These are phyloP conservation scores for Chromoteleia sp. DNA, from an alignment of 2,888 invertebrate species.

Conservation along the genomic window DNA sequence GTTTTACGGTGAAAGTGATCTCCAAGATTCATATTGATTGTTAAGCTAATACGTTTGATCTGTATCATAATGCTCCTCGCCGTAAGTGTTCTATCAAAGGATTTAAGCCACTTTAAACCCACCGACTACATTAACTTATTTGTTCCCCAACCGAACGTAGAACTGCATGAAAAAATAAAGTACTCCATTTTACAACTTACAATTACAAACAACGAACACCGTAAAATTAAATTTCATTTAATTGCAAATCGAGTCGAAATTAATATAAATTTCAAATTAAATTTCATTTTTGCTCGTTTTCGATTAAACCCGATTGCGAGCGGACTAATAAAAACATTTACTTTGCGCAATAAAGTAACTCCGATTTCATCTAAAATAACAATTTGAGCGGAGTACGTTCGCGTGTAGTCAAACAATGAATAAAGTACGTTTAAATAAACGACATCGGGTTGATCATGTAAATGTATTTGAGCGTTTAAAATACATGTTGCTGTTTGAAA, in stretches of 20 bases:
- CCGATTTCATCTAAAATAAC: slow-evolving; percentile 59
- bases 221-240: background rate
- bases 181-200: background rate
- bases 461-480: slow-evolving; percentile 65
- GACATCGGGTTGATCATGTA: slow-evolving; percentile 64
- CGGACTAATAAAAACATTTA: slow-evolving; percentile 62
- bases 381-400: slow-evolving; percentile 62
- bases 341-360: slow-evolving; percentile 50
- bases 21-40: slow-evolving; percentile 45
- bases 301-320: slow-evolving; percentile 31
- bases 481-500: slow-evolving; percentile 53
- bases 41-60: slow-evolving; percentile 49
- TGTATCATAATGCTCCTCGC: slow-evolving; percentile 46
- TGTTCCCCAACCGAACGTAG: background rate
- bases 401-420: slow-evolving; percentile 62
- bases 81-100: slow-evolving; percentile 54
- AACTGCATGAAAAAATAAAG: background rate
- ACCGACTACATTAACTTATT: slow-evolving; percentile 34
- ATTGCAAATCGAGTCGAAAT: slow-evolving; percentile 14
- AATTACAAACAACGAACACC: background rate
- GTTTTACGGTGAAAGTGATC: slow-evolving; percentile 24
- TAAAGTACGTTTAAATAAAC: slow-evolving; percentile 64
- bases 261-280: slow-evolving; percentile 36
- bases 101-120: slow-evolving; percentile 42
- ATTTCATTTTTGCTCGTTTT: slow-evolving; percentile 21